Conservation (phyloP, 2,888 invertebrate genomes). For the Pammene fasciana region DNA sequence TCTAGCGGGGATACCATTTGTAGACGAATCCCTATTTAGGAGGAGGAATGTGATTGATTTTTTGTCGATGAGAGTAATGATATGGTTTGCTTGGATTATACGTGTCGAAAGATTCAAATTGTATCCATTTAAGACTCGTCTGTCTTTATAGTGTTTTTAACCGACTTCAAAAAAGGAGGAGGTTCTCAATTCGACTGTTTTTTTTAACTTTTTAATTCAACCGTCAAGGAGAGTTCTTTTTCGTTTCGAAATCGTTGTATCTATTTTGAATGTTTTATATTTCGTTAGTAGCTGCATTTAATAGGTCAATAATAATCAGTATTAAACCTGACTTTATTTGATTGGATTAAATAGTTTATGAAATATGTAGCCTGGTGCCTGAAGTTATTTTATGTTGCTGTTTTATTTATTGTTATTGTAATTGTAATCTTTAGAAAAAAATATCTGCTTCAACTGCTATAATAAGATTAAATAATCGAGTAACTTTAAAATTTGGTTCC, state of each 20-base stretch:
- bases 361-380: too few relatives aligned
- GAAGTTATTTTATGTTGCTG: too few relatives aligned
- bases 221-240: not conserved
- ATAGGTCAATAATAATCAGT: too few relatives aligned
- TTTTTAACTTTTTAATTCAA: not conserved
- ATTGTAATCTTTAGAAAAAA: too few relatives aligned
- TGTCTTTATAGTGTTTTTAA: not conserved
- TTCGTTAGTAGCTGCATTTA: not conserved
- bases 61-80: constrained; percentile 24
- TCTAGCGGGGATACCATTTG: constrained; percentile 15
- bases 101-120: constrained; percentile 19
- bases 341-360: too few relatives aligned
- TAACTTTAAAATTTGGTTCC: too few relatives aligned
- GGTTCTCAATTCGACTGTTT: too few relatives aligned
- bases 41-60: constrained; percentile 21
- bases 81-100: constrained; percentile 10
- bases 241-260: constrained; percentile 4
- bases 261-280: not conserved
- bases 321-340: too few relatives aligned
- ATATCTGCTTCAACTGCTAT: too few relatives aligned
- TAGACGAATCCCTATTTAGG: constrained; percentile 8
- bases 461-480: too few relatives aligned
- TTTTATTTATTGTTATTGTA: too few relatives aligned
- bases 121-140: constrained; percentile 4
- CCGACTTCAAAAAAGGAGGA: too few relatives aligned